Conservation (phyloP, 2,113 vertebrate species). For the Gavia stellata region DNA sequence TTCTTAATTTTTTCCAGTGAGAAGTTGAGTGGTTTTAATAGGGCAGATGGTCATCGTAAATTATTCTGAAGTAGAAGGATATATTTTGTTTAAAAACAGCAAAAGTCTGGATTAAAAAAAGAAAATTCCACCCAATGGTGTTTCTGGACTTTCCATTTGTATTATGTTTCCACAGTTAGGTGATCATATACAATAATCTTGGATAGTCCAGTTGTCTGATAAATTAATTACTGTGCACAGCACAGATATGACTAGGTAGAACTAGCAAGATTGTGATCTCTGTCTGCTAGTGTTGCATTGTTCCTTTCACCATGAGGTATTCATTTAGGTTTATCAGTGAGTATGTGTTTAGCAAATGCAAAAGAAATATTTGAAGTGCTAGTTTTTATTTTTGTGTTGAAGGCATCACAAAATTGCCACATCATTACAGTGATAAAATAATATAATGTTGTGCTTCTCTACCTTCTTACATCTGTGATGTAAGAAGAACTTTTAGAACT, state of each 20-base stretch:
- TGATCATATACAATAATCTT: not conserved
- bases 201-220: not conserved
- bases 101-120: not conserved
- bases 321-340: not conserved
- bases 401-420: not conserved
- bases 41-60: not conserved
- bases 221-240: not conserved
- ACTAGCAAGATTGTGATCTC: not conserved
- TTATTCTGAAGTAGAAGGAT: not conserved
- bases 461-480: not conserved
- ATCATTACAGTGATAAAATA: not conserved
- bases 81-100: not conserved
- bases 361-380: not conserved
- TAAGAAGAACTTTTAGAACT: not conserved
- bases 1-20: not conserved
- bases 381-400: not conserved
- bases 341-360: not conserved
- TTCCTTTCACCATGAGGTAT: not conserved
- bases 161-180: not conserved
- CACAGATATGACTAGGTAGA: not conserved
- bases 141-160: not conserved
- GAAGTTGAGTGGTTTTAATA: not conserved
- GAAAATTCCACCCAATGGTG: accelerated
- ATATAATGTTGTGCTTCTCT: not conserved
- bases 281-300: not conserved